Evolutionary conservation across 2,888 invertebrate genomes (phyloP).

Genomic region (Pycnomerus fuliginosus): DNA sequence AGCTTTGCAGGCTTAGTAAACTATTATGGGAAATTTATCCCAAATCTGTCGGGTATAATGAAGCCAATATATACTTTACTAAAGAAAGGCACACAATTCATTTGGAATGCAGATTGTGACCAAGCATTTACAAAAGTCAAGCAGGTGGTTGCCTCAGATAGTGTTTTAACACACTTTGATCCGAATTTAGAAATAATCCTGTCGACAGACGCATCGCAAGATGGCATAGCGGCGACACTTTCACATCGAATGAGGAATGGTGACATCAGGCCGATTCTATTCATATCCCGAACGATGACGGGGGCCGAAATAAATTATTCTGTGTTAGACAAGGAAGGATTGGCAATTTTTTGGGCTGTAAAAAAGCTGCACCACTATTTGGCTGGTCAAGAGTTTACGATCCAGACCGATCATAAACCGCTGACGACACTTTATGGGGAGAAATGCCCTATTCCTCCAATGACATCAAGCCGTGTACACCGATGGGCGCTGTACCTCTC

Average conservation of each 20-base stretch:
- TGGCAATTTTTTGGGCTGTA: constrained; percentile 10
- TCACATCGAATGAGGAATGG: constrained; percentile 16
- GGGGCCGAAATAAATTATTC: constrained; percentile 19
- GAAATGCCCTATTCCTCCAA: too few species aligned
- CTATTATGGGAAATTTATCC: constrained; percentile 23
- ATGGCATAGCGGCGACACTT: constrained; percentile 16
- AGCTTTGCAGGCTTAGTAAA: constrained; percentile 15
- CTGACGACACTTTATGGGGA: constrained; percentile 15
- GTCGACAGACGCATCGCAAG: constrained; percentile 8
- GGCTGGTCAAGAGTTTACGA: constrained; percentile 5
- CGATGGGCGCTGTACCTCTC: too few species aligned
- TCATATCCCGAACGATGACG: constrained; percentile 22
- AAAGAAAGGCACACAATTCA: constrained; percentile 19
- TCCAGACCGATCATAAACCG: constrained; percentile 22
- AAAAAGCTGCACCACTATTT: constrained; percentile 14
- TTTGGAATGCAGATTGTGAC: constrained; percentile 23
- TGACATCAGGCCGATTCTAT: constrained; percentile 18
- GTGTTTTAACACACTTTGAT: constrained; percentile 25
- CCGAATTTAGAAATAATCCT: constrained; percentile 15
- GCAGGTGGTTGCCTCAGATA: constrained; percentile 19
- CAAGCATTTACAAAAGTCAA: constrained; percentile 22
- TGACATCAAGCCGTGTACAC: too few species aligned
- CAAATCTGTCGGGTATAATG: constrained; percentile 12
- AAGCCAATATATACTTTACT: constrained; percentile 22
- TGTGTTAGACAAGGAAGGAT: constrained; percentile 19